Evolutionary conservation across 2,113 vertebrate genomes (phyloP).

Genomic region (Cranoglanis bouderius): DNA sequence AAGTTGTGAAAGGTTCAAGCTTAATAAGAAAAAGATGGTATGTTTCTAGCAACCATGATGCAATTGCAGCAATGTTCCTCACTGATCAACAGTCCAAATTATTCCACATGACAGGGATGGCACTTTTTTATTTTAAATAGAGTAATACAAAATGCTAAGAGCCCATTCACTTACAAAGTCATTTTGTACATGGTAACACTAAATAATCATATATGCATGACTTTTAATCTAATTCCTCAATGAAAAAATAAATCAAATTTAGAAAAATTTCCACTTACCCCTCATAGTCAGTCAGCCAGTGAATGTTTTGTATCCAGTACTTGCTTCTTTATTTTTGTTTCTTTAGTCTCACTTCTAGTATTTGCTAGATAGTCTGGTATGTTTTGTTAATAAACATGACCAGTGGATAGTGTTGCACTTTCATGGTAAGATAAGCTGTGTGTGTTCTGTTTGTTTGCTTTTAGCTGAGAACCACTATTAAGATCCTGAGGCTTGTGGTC

Average conservation of each 20-base stretch:
- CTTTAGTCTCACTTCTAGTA: not conserved
- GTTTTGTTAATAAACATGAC: not conserved
- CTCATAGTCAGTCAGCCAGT: not conserved
- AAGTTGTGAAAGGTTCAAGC: constrained; percentile 60
- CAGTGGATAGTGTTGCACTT: not conserved
- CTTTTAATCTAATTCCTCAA: not conserved
- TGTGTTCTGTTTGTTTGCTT: not conserved
- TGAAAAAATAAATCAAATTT: not conserved
- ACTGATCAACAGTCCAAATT: constrained; percentile 69
- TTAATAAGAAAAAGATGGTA: constrained; percentile 54
- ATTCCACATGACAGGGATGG: constrained; percentile 57
- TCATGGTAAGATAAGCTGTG: not conserved
- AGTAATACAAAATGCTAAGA: constrained; percentile 56
- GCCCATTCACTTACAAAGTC: constrained; percentile 33
- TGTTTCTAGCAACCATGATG: constrained; percentile 69
- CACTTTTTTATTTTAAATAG: constrained; percentile 50
- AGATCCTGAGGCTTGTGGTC: not conserved
- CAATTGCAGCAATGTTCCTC: constrained; percentile 68
- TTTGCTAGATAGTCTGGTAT: not conserved
- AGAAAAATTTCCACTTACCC: not conserved
- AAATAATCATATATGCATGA: not conserved
- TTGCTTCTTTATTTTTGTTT: not conserved
- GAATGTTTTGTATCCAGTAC: not conserved
- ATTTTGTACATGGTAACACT: not conserved
- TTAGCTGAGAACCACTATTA: not conserved